Conservation (phyloP, 1,140 invertebrate genomes). For the Halesus radiatus region DNA sequence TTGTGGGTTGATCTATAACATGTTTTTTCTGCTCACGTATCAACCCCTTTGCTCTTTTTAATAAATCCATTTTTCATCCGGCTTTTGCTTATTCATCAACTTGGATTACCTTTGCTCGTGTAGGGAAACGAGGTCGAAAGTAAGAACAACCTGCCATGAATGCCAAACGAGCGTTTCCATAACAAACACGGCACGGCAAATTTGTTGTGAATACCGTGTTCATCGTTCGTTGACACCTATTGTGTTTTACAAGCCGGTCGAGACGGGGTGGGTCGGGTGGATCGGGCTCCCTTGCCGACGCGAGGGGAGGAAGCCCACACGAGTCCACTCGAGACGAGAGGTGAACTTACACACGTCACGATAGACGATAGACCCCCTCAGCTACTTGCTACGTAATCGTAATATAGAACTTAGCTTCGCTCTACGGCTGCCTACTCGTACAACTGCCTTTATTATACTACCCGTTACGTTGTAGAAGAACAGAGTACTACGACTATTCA, state of each 20-base stretch:
- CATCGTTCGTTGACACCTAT: slow-evolving; percentile 15
- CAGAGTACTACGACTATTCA: no score
- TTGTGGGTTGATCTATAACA: no score
- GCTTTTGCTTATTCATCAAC: no score
- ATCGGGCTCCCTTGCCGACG: not conserved
- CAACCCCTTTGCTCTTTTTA: no score
- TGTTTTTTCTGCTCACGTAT: no score
- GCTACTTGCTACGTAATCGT: not conserved
- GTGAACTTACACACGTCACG: not conserved
- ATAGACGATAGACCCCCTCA: not conserved
- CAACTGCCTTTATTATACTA: not conserved
- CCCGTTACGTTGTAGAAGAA: not conserved
- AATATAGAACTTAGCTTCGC: not conserved
- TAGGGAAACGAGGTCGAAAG: no score
- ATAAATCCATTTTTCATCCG: no score
- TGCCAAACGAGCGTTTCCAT: not conserved
- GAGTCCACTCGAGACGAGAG: slow-evolving; percentile 29
- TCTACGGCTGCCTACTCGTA: not conserved
- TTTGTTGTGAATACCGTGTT: slow-evolving; percentile 25
- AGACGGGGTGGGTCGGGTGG: not conserved
- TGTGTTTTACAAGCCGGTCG: not conserved
- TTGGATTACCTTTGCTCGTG: no score
- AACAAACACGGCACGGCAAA: not conserved
- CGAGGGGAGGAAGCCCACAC: slow-evolving; percentile 9
- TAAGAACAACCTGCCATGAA: not conserved